Evolutionary conservation across 2,888 invertebrate genomes (phyloP).

Genomic region (Limnephilus lunatus): DNA sequence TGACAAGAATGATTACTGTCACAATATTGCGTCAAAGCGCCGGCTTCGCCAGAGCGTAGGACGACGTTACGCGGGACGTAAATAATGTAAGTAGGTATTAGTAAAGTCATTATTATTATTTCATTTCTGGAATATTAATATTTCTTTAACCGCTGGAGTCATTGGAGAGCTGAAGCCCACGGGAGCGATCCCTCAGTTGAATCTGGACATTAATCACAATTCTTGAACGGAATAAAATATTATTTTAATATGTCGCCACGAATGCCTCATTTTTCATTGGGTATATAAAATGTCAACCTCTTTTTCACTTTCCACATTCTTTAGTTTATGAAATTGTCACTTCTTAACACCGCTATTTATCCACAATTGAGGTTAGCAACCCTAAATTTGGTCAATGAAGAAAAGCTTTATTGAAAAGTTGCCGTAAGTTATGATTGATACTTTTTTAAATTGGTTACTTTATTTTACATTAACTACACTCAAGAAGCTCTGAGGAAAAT

Average conservation of each 20-base stretch:
- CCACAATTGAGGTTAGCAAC: background rate
- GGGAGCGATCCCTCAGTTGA: background rate
- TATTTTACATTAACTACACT: too few relatives aligned
- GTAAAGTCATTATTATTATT: background rate
- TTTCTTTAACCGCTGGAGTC: background rate
- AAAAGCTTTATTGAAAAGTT: too few relatives aligned
- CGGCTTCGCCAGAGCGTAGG: background rate
- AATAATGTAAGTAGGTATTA: background rate
- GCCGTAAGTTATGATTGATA: too few relatives aligned
- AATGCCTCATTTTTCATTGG: background rate
- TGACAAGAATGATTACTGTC: slow-evolving; percentile 46
- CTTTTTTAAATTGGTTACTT: too few relatives aligned
- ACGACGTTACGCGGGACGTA: background rate
- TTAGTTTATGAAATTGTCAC: background rate
- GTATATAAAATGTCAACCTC: background rate
- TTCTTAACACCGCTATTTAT: background rate
- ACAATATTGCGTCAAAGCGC: slow-evolving; percentile 7
- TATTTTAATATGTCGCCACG: background rate
- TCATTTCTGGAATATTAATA: background rate
- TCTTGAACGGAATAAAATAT: background rate
- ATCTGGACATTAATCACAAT: background rate
- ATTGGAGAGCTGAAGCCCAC: background rate
- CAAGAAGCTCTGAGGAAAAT: too few relatives aligned
- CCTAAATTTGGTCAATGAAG: background rate
- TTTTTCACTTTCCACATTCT: background rate